Conservation (phyloP, 2,888 invertebrate species). For the Argyresthia albistria region DNA sequence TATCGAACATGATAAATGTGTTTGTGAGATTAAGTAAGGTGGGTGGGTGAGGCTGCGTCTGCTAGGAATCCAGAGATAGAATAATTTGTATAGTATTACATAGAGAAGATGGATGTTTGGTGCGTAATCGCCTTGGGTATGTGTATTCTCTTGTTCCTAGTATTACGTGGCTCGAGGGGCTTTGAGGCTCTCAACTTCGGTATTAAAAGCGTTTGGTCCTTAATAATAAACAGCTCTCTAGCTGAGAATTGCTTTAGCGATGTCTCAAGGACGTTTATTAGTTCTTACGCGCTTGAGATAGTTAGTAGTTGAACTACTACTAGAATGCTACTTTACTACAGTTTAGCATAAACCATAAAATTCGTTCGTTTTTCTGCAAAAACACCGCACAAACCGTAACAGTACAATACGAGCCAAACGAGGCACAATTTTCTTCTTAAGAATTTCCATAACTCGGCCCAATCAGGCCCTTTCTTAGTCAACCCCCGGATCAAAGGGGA, state of each 20-base stretch:
- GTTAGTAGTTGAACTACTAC: not conserved
- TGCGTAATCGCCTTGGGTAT: not conserved
- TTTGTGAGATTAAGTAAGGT: constrained; percentile 57
- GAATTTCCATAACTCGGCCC: constrained; percentile 36
- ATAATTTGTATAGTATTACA: not conserved
- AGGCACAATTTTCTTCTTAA: constrained; percentile 19
- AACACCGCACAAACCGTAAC: not conserved
- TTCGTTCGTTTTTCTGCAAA: not conserved
- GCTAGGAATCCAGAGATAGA: not conserved
- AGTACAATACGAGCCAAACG: constrained; percentile 27
- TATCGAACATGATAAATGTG: constrained; percentile 70
- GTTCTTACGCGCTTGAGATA: too few species aligned
- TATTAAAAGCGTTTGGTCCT: too few species aligned
- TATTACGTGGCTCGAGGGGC: not conserved
- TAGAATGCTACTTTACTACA: too few species aligned
- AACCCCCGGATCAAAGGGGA: constrained; percentile 10
- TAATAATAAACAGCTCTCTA: too few species aligned
- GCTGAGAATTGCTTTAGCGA: too few species aligned
- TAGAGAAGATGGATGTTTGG: not conserved
- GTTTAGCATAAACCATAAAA: not conserved
- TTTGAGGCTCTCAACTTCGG: not conserved
- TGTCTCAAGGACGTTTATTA: too few species aligned
- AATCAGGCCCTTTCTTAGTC: not conserved
- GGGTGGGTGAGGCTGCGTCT: constrained; percentile 27
- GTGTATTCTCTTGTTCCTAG: not conserved